Evolutionary conservation across 2,888 invertebrate genomes (phyloP).

Genomic region (Phlogophora meticulosa): DNA sequence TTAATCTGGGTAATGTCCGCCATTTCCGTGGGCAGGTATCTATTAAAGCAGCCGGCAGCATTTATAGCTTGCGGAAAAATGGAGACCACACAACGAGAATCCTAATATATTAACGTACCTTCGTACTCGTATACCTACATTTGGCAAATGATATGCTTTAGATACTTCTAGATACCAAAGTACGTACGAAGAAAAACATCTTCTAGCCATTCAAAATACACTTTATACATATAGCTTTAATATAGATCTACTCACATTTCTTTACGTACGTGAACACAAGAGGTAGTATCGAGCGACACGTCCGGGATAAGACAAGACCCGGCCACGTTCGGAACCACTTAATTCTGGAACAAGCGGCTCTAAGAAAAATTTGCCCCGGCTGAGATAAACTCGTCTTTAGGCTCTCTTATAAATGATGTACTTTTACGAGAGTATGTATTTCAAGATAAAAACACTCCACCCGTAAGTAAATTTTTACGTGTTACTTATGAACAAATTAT

Average conservation of each 20-base stretch:
- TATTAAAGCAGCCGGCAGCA: slow-evolving; percentile 54
- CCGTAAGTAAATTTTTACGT: slow-evolving; percentile 8
- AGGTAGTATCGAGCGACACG: slow-evolving; percentile 24
- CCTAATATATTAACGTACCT: too few species aligned
- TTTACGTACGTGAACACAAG: slow-evolving; percentile 23
- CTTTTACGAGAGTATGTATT: slow-evolving; percentile 53
- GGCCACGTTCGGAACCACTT: slow-evolving; percentile 61
- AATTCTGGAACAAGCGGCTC: slow-evolving; percentile 61
- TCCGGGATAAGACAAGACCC: slow-evolving; percentile 34
- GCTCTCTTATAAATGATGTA: slow-evolving; percentile 62
- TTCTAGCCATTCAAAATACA: neutral
- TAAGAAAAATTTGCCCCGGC: slow-evolving; percentile 61
- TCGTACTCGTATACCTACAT: too few species aligned
- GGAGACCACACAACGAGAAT: too few species aligned
- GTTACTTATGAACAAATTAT: slow-evolving; percentile 1
- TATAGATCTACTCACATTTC: slow-evolving; percentile 13
- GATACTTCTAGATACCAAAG: too few species aligned
- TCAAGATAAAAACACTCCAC: slow-evolving; percentile 37
- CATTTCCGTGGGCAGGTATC: slow-evolving; percentile 58
- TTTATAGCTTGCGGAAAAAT: slow-evolving; percentile 37
- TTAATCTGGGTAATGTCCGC: slow-evolving; percentile 65
- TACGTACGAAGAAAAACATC: neutral
- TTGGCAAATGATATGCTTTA: too few species aligned
- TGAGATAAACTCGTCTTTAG: slow-evolving; percentile 66
- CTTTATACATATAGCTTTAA: slow-evolving; percentile 18